Conservation (phyloP, 2,888 invertebrate species). For the Epirrhoe tristata region DNA sequence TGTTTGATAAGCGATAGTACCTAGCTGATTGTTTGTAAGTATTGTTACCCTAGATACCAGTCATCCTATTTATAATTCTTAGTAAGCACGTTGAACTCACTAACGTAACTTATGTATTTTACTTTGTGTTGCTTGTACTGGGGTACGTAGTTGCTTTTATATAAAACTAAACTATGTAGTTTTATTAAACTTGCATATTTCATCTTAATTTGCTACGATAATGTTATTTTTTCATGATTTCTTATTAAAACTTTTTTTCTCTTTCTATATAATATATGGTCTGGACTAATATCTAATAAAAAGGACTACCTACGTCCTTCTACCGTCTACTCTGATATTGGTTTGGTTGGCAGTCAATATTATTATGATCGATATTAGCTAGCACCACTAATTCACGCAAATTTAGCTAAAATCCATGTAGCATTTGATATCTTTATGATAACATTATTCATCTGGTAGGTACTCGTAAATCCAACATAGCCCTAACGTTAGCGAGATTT, state of each 20-base stretch:
- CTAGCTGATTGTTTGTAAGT: conserved; percentile 45
- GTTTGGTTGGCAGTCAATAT: too few relatives aligned
- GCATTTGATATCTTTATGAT: neutral
- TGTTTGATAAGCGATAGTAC: conserved; percentile 36
- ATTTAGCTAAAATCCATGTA: neutral
- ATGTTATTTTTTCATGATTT: too few relatives aligned
- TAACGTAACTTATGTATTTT: conserved; percentile 14
- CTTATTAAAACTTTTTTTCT: too few relatives aligned
- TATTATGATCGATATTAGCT: too few relatives aligned
- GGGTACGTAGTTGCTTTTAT: neutral
- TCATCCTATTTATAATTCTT: conserved; percentile 56
- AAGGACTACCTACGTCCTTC: too few relatives aligned
- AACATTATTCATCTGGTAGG: neutral
- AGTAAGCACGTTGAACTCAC: conserved; percentile 52
- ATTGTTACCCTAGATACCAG: conserved; percentile 50
- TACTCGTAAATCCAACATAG: conserved; percentile 8
- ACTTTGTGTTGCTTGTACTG: conserved; percentile 1
- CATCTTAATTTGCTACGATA: too few relatives aligned
- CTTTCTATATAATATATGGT: too few relatives aligned
- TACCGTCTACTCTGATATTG: too few relatives aligned
- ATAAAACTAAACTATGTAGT: neutral
- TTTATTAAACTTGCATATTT: too few relatives aligned
- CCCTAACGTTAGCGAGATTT: conserved; percentile 2
- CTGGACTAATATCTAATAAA: too few relatives aligned
- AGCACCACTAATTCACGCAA: neutral